Evolutionary conservation across 2,797 vertebrate species (phyloP).

Genomic region (Sebastes ruberrimus): DNA sequence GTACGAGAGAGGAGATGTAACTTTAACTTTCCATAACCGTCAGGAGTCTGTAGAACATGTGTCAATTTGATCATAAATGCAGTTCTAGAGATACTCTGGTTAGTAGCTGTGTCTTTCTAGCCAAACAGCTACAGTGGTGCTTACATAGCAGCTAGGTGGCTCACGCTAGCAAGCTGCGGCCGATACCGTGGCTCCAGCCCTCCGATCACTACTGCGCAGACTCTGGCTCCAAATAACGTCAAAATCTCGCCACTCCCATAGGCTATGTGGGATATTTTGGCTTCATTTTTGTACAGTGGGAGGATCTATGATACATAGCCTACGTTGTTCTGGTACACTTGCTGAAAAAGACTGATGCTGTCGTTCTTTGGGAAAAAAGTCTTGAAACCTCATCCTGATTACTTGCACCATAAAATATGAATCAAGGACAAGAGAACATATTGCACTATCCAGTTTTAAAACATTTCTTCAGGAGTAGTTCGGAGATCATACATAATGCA

Average conservation of each 20-base stretch:
- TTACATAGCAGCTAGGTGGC: not conserved
- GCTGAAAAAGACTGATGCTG: not conserved
- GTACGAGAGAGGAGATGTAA: too few species aligned
- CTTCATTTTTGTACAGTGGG: not conserved
- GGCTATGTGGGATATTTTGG: not conserved
- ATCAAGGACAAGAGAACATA: conserved; percentile 25
- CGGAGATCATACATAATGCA: conserved; percentile 51
- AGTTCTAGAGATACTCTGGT: not conserved
- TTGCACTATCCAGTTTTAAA: conserved; percentile 29
- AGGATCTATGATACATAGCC: too few species aligned
- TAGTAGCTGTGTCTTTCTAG: not conserved
- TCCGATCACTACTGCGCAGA: not conserved
- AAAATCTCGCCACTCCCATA: not conserved
- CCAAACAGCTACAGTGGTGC: too few species aligned
- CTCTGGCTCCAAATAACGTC: not conserved
- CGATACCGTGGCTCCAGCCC: not conserved
- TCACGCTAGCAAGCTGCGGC: not conserved
- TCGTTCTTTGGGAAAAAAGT: not conserved
- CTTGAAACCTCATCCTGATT: not conserved
- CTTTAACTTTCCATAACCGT: too few species aligned
- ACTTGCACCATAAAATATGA: conserved; percentile 33
- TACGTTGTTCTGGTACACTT: not conserved
- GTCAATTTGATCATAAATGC: not conserved
- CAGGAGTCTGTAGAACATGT: not conserved
- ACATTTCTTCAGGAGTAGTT: conserved; percentile 39